Evolutionary conservation across 1,140 invertebrate genomes (phyloP), one percentile per base, ranked within the genome.

Genomic region (Bursaphelenchus mucronatus): DNA sequence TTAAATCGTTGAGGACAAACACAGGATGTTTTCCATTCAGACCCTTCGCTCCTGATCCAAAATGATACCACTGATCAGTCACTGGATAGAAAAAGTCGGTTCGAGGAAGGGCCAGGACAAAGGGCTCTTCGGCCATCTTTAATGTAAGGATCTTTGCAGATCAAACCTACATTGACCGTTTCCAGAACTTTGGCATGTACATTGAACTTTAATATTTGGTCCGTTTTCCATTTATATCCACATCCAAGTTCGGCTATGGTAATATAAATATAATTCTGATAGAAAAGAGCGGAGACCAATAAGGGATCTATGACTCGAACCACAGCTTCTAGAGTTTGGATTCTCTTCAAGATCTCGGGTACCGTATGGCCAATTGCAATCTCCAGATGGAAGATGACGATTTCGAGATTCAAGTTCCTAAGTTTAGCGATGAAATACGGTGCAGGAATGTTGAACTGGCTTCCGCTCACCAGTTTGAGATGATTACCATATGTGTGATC

Each of bases 181-280:
- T 13, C 41, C 30, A 59, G 40, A 15, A 44, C 10, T 59, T 59
- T 59, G 57, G 3, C 19, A 11, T 59, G 11, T 3, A 59, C 11
- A 50, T 59, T 44, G 40, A 59, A 59, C 11, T 39, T 13, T 45
- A 59, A n/a, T 11, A 59, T 40, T 11, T 59, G 40, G 13, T 59
- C 57, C 17, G 57, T 59, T 59, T 44, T 59, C 57, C 57, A 59
- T 43, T 44, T 39, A 50, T 59, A 59, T n/a, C 57, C 57, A 59
- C 57, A 59, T n/a, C 57, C 57, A 39, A 3, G 57, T 59, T 59
- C 57, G 11, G 57, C 57, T n/a, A 43, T 3, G 11, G 21, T 43
- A 39, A 59, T 59, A 44, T 15, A 59, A 17, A 59, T 50, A n/a
- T 45, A 13, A 40, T 59, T 1, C 10, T 50, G 13, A 11, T 44